Evolutionary conservation across 1,140 invertebrate species (phyloP).

Genomic region (Aphelinus atriplicis): DNA sequence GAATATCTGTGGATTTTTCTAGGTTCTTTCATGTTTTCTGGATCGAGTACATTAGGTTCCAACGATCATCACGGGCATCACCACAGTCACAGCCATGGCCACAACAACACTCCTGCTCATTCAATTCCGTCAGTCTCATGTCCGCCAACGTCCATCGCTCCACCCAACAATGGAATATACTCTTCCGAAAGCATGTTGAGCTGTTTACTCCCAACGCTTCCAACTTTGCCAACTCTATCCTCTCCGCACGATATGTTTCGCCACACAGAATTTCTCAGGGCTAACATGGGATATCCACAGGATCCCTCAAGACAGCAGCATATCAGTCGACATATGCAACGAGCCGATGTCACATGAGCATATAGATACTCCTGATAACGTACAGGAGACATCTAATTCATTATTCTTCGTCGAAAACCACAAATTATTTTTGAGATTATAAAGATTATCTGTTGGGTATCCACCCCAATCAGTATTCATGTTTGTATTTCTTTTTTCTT

Average conservation of each 20-base stretch:
- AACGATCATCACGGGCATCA: conserved; percentile 42
- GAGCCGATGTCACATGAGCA: conserved; percentile 49
- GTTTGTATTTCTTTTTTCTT: background rate
- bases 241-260: conserved; percentile 54
- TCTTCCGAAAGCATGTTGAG: conserved; percentile 55
- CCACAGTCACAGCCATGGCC: conserved; percentile 8
- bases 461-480: conserved; percentile 14
- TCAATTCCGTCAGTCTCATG: conserved; percentile 18
- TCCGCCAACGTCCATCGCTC: conserved; percentile 41
- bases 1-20: background rate
- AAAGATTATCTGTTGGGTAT: conserved; percentile 22
- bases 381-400: conserved; percentile 11
- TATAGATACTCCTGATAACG: background rate
- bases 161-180: conserved; percentile 51
- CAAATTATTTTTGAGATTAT: conserved; percentile 33
- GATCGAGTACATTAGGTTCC: conserved; percentile 41
- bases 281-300: conserved; percentile 53
- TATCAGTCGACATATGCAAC: conserved; percentile 48
- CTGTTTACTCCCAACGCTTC: conserved; percentile 51
- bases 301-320: conserved; percentile 50
- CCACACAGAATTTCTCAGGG: conserved; percentile 53
- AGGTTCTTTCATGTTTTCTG: conserved; percentile 36
- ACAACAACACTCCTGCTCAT: conserved; percentile 30
- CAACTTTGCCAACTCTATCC: conserved; percentile 50
- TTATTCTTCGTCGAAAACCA: conserved; percentile 29